phyloP scores from a whole-genome alignment of 2,888 invertebrate genomes.

The Xanthia togata region DNA sequence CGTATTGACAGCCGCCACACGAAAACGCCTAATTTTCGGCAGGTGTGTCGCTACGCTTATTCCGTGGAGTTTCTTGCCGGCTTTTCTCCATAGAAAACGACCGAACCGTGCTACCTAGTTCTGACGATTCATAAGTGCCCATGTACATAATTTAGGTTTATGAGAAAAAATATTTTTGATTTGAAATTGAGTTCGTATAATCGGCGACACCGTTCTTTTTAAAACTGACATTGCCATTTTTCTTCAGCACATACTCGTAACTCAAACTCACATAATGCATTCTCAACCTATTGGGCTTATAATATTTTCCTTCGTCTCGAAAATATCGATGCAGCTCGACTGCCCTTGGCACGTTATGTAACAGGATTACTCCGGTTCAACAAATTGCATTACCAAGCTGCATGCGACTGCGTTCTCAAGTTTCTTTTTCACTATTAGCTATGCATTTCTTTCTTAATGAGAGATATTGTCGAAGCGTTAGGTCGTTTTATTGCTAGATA shows the following conservation, averaged over 20 bases:
- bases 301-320: constrained; percentile 24
- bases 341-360: constrained; percentile 53
- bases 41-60: background rate
- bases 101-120: background rate
- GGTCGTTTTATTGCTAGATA: background rate
- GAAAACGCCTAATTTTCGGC: background rate
- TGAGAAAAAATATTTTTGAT: background rate
- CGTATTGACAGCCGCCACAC: background rate
- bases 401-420: constrained; percentile 13
- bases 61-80: background rate
- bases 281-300: constrained; percentile 3
- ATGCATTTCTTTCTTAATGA: constrained; percentile 11
- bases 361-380: constrained; percentile 51
- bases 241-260: too few relatives aligned
- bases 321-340: constrained; percentile 20
- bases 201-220: too few relatives aligned
- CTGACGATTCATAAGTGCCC: too few relatives aligned
- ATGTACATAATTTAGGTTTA: background rate
- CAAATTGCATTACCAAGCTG: constrained; percentile 59
- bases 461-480: background rate
- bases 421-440: constrained; percentile 25
- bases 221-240: too few relatives aligned
- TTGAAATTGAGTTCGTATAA: background rate
- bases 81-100: background rate
- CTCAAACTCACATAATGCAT: background rate